A percentile compares a stretch with the other conserved stretches of the same genome.
phyloP scores from a whole-genome alignment of 2,888 invertebrate genomes.

The Ischnus inquisitorius region DNA sequence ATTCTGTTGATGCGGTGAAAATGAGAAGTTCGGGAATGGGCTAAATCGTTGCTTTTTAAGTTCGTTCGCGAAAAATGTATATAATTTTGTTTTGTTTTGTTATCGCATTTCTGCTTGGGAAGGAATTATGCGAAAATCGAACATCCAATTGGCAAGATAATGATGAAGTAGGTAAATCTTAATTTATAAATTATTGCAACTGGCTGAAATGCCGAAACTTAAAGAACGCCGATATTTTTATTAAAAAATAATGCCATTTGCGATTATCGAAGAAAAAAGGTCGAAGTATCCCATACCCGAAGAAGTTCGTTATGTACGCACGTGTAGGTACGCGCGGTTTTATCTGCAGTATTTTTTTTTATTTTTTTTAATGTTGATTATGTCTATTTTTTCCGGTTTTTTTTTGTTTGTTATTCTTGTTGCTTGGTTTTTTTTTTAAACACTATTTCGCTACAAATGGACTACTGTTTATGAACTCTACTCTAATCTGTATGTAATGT shows the following conservation, averaged over 20 bases:
- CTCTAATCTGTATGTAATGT: slow-evolving; percentile 84
- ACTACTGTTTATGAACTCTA: slow-evolving; percentile 84
- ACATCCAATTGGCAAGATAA: background rate
- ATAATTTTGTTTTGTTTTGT: no score
- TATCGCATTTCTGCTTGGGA: no score
- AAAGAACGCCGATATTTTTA: background rate
- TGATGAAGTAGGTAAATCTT: background rate
- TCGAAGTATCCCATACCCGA: background rate
- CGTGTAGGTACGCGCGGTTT: slow-evolving; percentile 65
- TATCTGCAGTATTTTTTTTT: slow-evolving; percentile 74
- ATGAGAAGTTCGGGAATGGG: slow-evolving; percentile 40
- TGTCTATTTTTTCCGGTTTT: slow-evolving; percentile 61
- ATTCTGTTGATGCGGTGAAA: slow-evolving; percentile 40
- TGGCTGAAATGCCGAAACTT: background rate
- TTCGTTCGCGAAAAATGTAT: background rate
- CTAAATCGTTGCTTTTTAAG: background rate
- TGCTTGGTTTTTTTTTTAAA: slow-evolving; percentile 75
- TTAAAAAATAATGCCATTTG: background rate
- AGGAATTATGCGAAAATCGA: no score
- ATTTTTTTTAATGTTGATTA: slow-evolving; percentile 69
- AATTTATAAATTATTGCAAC: no score
- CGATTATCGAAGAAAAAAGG: background rate
- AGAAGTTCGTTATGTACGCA: slow-evolving; percentile 38
- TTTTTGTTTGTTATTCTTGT: slow-evolving; percentile 65
- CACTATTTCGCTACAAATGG: slow-evolving; percentile 84